phyloP scores from a whole-genome alignment of 2,113 vertebrate genomes.

The Kryptolebias marmoratus region DNA sequence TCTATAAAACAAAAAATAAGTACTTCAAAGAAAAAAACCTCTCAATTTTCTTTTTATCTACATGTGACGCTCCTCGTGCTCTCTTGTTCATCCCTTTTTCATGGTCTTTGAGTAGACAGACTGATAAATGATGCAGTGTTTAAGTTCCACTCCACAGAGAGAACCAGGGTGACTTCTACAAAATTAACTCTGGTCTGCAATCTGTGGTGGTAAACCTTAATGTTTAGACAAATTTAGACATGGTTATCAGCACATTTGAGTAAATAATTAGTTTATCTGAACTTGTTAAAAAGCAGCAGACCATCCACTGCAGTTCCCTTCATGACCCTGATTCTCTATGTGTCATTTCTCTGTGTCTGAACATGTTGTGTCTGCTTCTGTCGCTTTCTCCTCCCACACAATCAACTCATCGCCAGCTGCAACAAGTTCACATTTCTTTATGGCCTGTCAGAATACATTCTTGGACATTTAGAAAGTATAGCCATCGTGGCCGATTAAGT shows the following conservation, averaged over 20 bases:
- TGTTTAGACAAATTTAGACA: not conserved
- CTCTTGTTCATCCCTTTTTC: slow-evolving; percentile 1
- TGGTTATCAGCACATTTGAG: not conserved
- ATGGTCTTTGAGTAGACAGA: accelerated
- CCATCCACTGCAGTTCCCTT: not conserved
- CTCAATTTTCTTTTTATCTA: not conserved
- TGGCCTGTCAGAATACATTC: not conserved
- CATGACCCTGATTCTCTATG: not conserved
- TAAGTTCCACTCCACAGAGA: not conserved
- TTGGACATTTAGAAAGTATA: not conserved
- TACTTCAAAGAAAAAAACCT: not conserved
- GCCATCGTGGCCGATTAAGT: not conserved
- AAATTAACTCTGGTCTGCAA: not conserved
- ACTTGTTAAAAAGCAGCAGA: not conserved
- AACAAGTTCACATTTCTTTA: not conserved
- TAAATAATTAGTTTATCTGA: not conserved
- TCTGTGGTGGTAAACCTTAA: not conserved
- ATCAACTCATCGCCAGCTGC: not conserved
- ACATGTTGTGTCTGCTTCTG: not conserved
- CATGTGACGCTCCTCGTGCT: not conserved
- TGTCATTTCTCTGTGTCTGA: not conserved
- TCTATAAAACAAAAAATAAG: not conserved
- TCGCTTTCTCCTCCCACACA: slow-evolving; percentile 2
- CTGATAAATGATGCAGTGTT: not conserved
- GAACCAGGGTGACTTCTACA: not conserved